Evolutionary conservation across 2,113 vertebrate genomes (phyloP), one percentile per base, ranked within the genome.

Genomic region (Sander vitreus): DNA sequence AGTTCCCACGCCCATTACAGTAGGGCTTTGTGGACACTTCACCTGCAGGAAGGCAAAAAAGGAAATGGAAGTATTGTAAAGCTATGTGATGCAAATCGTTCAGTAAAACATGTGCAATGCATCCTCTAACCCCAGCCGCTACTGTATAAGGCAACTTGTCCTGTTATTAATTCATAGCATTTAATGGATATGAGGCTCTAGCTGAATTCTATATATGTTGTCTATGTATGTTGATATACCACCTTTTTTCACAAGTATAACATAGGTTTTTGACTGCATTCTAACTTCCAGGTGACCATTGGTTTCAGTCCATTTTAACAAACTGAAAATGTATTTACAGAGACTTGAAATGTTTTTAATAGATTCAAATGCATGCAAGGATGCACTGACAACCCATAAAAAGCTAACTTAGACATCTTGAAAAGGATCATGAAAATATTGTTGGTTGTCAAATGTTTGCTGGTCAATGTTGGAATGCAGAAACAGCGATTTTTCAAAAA

Each of bases 1-100:
- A 99, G 93, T 99, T 99, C 4, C 98, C 98, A 0, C 79, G 96
- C 19, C 97, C 97, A 0, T 94, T 97, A 93, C 98, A 99, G 75
- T 96, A 99, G 0, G 98, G 98, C 1, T 96, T 95, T 54, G 96
- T 96, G 78, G 97, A 96, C 72, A 99, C 81, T 63, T 93, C 96
- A 88, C 98, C 98, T 99, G 84, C 8, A 12, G 36, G 3, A 83
- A 65, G 63, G 76, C 50, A 0, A 47, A 66, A 73, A 65, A 80
- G 48, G 54, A 8, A 27, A 48, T 39, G 1, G 1, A 21, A 50
- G 33, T 19, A 11, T 58, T 80, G 47, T 39, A 10, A 39, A 43
- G 39, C 39, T 43, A 43, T 43, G 9, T 43, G 39, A 43, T 43
- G 11, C 39, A 43, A 43, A 43, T 11, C 2, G 10, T 43, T 43